Percentiles rank a stretch among this genome's conserved stretches.
phyloP scores from a whole-genome alignment of 2,113 vertebrate species.

The Paradoxurus hermaphroditus region DNA sequence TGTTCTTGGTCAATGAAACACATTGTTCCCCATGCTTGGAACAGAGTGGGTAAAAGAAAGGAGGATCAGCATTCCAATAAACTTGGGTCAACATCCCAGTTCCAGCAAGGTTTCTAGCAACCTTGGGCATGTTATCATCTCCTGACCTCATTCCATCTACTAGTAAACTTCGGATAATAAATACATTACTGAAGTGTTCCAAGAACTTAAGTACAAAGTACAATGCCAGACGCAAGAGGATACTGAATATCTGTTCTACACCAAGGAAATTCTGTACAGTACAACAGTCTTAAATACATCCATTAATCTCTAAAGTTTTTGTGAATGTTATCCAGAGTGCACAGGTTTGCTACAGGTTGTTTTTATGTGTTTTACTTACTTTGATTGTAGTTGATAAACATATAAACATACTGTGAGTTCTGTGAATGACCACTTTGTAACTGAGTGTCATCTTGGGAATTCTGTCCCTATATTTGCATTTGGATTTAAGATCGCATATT shows the following conservation, averaged over 20 bases:
- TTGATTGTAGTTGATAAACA: background rate
- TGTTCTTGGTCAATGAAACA: background rate
- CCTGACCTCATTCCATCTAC: background rate
- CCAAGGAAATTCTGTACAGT: background rate
- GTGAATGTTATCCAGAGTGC: background rate
- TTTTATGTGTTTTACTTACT: background rate
- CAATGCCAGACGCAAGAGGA: background rate
- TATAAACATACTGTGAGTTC: background rate
- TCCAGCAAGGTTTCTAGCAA: background rate
- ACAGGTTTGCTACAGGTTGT: background rate
- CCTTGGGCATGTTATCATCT: background rate
- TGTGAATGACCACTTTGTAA: background rate
- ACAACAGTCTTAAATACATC: background rate
- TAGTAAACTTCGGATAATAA: background rate
- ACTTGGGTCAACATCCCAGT: background rate
- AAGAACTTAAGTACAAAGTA: background rate
- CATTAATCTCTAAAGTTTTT: background rate
- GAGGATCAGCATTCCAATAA: rapidly evolving
- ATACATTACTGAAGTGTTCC: background rate
- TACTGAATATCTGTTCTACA: background rate
- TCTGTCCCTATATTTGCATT: background rate
- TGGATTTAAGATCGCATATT: background rate
- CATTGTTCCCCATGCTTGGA: background rate
- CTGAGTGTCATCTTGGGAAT: background rate
- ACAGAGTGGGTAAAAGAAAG: background rate